phyloP scores from a whole-genome alignment of 2,797 vertebrate genomes.

The Fratercula arctica region DNA sequence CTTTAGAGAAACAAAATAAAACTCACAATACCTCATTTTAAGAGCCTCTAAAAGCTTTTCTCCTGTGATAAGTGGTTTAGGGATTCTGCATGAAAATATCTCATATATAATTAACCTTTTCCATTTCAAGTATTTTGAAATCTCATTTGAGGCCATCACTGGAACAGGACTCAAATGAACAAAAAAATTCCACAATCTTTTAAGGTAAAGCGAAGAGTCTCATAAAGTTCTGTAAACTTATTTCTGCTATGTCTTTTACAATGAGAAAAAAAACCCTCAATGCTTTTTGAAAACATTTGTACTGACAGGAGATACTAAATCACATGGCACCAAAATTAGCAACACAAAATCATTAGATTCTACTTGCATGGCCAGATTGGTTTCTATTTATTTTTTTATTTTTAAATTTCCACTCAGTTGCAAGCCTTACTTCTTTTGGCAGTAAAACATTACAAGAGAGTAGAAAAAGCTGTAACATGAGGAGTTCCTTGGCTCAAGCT shows the following conservation, averaged over 20 bases:
- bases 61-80: background rate
- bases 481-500: background rate
- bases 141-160: background rate
- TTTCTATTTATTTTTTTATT: background rate
- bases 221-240: background rate
- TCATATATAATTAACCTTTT: background rate
- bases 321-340: background rate
- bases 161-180: background rate
- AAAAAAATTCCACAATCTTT: background rate
- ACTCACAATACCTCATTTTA: background rate
- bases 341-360: background rate
- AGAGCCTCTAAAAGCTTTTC: conserved; percentile 22
- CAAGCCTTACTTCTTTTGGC: background rate
- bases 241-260: background rate
- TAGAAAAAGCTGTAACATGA: background rate
- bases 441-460: background rate
- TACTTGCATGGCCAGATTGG: background rate
- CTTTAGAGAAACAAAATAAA: background rate
- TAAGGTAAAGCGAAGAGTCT: background rate
- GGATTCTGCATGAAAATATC: background rate
- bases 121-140: conserved; percentile 10
- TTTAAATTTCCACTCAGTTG: background rate
- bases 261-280: accelerated
- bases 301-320: background rate
- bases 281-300: background rate